phyloP scores from a whole-genome alignment of 2,888 invertebrate genomes.

The Apeira syringaria region DNA sequence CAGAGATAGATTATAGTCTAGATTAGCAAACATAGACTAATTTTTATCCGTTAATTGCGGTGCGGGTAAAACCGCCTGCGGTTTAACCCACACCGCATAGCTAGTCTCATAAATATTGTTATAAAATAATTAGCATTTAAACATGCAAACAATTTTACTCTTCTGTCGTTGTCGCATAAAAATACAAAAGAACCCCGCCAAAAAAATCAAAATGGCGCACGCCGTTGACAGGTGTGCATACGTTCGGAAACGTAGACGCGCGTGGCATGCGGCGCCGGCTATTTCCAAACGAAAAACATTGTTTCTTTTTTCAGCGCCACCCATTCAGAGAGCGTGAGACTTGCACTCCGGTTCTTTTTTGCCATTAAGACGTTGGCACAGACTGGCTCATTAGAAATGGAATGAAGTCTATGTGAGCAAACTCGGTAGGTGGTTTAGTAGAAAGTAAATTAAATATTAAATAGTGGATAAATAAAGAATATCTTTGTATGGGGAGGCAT shows the following conservation, averaged over 20 bases:
- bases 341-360: constrained; percentile 36
- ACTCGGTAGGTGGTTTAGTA: constrained; percentile 8
- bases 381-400: constrained; percentile 15
- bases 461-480: too few species aligned
- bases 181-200: constrained; percentile 6
- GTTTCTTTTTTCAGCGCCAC: constrained; percentile 56
- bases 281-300: constrained; percentile 25
- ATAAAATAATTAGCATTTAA: too few species aligned
- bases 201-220: constrained; percentile 18
- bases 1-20: too few species aligned
- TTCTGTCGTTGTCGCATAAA: too few species aligned
- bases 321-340: constrained; percentile 54
- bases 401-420: constrained; percentile 5
- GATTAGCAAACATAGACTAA: too few species aligned
- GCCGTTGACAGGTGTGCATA: constrained; percentile 27
- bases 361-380: constrained; percentile 11
- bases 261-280: constrained; percentile 27
- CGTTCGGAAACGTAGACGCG: constrained; percentile 25
- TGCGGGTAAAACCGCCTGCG: too few species aligned
- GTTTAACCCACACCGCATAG: too few species aligned
- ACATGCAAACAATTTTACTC: too few species aligned
- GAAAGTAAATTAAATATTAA: not conserved
- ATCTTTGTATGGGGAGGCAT: too few species aligned
- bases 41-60: too few species aligned
- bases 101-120: too few species aligned